Evolutionary conservation across 1,140 invertebrate species (phyloP), one percentile per base, ranked within the genome.

Genomic region (Bombus sylvicola): DNA sequence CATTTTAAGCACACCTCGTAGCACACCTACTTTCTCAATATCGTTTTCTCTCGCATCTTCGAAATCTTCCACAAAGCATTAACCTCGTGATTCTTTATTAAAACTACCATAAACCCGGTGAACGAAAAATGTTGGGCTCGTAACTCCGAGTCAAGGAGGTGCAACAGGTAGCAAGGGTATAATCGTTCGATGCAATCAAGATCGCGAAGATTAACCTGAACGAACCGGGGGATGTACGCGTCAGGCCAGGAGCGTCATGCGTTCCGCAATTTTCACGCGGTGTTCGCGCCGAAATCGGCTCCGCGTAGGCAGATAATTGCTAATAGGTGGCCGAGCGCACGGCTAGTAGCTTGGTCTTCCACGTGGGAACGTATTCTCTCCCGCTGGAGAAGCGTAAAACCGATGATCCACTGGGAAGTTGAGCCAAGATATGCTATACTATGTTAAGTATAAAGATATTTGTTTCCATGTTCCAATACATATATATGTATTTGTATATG

Each of bases 321-420:
- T 92, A 92, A 93, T 90, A 82, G 88, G 73, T 86, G 88, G 77
- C 78, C 84, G 59, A 91, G 92, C 83, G 69, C 72, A 41, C 5
- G n/a, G 80, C n/a, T 22, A 39, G 66, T 74, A 22, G 62, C 57
- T 37, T 91, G 0, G 25, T 89, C 80, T 80, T 88, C 76, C 72
- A 92, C 92, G 90, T 94, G 93, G 91, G 92, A 94, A 94, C 87
- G 76, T 72, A 91, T 92, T 75, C 89, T 92, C 90, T 85, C 41
- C 78, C 85, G 81, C 77, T 80, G 34, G 68, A 80, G 78, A 72
- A 18, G 18, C 18, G 47, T 22, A 53, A 53, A 53, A 53, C 18
- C 18, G 6, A 18, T 2, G 47, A 53, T 53, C 5, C 47, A 0
- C 47, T 53, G 47, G 18, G 18, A 53, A 22, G 1, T 53, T 8